A percentile compares a stretch with the other conserved stretches of the same genome.
phyloP scores from a whole-genome alignment of 2,797 vertebrate species.

The Rhincodon typus region DNA sequence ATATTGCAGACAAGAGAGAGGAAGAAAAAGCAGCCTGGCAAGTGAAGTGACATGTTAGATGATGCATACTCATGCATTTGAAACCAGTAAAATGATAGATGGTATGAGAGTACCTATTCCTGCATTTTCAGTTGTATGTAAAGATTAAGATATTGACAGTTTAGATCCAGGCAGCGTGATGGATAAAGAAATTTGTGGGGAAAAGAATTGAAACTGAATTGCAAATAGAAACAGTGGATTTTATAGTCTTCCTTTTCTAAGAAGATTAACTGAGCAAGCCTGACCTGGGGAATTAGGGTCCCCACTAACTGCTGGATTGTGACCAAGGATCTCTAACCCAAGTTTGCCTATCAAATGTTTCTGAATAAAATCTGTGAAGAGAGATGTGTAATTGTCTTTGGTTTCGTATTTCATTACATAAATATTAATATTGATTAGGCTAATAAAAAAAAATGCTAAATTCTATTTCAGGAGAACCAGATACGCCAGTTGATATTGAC shows the following conservation, averaged over 20 bases:
- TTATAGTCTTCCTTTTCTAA: constrained; percentile 49
- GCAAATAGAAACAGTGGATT: background rate
- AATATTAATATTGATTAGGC: constrained; percentile 8
- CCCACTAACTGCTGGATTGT: background rate
- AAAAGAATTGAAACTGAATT: background rate
- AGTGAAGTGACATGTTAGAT: background rate
- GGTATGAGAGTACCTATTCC: too few relatives aligned
- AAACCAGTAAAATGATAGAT: background rate
- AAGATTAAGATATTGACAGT: background rate
- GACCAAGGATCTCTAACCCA: background rate
- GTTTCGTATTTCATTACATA: constrained; percentile 3
- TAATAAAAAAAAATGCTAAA: background rate
- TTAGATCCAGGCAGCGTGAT: background rate
- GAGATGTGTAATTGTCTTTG: background rate
- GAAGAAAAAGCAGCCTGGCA: background rate
- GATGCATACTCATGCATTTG: background rate
- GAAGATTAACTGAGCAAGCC: background rate
- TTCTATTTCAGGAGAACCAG: constrained; percentile 66
- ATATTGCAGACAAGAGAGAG: background rate
- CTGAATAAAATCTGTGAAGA: background rate
- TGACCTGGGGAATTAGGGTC: background rate
- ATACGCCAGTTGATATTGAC: constrained; percentile 93
- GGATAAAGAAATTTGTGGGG: background rate
- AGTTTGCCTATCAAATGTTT: background rate
- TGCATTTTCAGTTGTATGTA: background rate